Conservation (phyloP, 2,888 invertebrate genomes). For the Leptinotarsa tumamoca region DNA sequence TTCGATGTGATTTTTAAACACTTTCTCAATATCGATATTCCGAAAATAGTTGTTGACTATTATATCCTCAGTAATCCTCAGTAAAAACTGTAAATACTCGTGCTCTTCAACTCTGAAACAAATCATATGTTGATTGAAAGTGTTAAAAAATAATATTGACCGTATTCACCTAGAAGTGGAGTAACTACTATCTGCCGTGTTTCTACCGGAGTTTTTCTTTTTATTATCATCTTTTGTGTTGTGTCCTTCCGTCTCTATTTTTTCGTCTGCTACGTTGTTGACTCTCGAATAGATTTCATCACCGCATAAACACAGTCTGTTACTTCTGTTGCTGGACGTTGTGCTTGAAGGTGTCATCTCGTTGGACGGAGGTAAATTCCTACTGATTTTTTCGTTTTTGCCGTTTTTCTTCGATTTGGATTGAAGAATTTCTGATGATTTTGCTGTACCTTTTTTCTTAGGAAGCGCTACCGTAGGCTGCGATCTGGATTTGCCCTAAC, state of each 20-base stretch:
- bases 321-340: not conserved
- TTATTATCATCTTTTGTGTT: not conserved
- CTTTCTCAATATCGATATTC: slow-evolving; percentile 67
- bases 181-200: not conserved
- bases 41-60: slow-evolving; percentile 69
- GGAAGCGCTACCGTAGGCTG: slow-evolving; percentile 26
- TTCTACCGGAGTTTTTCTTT: not conserved
- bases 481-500: slow-evolving; percentile 33
- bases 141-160: no score
- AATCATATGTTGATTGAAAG: not conserved
- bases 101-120: slow-evolving; percentile 55
- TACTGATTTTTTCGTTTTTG: not conserved
- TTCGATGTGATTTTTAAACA: slow-evolving; percentile 69
- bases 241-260: not conserved
- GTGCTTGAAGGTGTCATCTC: not conserved
- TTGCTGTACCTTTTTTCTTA: not conserved
- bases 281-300: not conserved
- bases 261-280: not conserved
- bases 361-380: not conserved
- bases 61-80: slow-evolving; percentile 71
- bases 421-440: not conserved
- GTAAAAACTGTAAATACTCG: slow-evolving; percentile 62
- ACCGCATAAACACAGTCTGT: not conserved
- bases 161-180: not conserved
- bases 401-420: not conserved